Evolutionary conservation across 1,140 invertebrate genomes (phyloP), one percentile per base, ranked within the genome.

Genomic region (Drosophila littoralis): DNA sequence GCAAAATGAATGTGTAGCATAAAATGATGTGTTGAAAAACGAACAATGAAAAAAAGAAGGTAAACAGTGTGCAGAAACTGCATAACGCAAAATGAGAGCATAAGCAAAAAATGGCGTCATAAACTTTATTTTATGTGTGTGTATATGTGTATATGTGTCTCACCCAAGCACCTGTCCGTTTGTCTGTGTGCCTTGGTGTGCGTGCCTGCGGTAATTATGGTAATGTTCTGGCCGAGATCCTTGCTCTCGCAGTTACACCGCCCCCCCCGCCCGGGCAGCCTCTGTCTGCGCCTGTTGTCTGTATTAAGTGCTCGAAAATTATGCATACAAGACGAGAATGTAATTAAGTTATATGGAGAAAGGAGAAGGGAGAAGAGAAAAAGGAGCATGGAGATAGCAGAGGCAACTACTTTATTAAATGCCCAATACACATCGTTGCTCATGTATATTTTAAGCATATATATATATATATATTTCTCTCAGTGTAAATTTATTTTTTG

Each of bases 251-350:
- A 38, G 17, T 35, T 13, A 7, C 35, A 40, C 1, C 22, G 22
- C 22, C 22, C 22, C 0, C 22, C 4, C 10, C 7, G 22, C 6
- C 55, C 67, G 38, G 35, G 35, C 55, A 75, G 35, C n/a, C 73
- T 48, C 45, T 28, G 32, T 32, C 59, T 48, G 50, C 55, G 22
- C 22, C 22, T 28, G 22, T 28, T 52, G 63, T 58, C 80, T 46
- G 76, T 77, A 59, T 72, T 61, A 69, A 55, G 67, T 58, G 67
- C 67, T 88, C 69, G 59, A 73, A 85, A 85, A 79, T 86, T 88
- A 79, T 86, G 82, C 82, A 86, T 77, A 77, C 83, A 79, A 86
- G 65, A 83, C 76, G 64, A 70, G 73, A 77, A 69, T 71, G 81
- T 79, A 88, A 86, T 86, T 82, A 81, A 83, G 83, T 79, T 71